Conservation (phyloP, 2,797 vertebrate species). For the Chelon auratus region DNA sequence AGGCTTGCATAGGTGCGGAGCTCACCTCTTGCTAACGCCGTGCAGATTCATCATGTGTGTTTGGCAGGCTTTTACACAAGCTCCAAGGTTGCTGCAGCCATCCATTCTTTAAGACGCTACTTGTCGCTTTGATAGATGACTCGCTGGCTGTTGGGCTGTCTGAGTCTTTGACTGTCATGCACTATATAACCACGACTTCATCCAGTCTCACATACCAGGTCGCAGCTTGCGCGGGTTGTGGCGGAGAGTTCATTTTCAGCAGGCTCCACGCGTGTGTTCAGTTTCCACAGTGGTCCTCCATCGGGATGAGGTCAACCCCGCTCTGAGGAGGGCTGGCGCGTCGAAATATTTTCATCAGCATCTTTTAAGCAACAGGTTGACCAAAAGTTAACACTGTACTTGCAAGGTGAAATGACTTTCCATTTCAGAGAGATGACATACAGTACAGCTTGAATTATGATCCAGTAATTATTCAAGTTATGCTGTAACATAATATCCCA, state of each 20-base stretch:
- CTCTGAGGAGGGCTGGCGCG: neutral
- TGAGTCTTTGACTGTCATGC: conserved; percentile 59
- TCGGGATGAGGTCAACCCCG: neutral
- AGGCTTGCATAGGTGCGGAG: conserved; percentile 23
- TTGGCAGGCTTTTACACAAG: conserved; percentile 70
- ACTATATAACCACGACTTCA: conserved; percentile 50
- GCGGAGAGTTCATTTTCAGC: conserved; percentile 5
- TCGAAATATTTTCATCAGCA: conserved; percentile 6
- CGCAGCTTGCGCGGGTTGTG: conserved; percentile 9
- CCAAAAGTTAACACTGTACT: neutral
- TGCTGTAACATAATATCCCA: neutral
- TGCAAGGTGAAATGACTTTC: neutral
- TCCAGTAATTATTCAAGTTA: neutral
- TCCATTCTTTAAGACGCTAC: conserved; percentile 72
- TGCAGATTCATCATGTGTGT: conserved; percentile 75
- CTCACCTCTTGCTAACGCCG: conserved; percentile 55
- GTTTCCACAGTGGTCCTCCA: conserved; percentile 10
- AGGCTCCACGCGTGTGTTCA: conserved; percentile 4
- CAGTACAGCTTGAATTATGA: neutral
- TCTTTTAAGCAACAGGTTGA: neutral
- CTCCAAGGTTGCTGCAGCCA: conserved; percentile 76
- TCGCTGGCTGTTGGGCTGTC: conserved; percentile 46
- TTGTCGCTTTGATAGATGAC: conserved; percentile 78
- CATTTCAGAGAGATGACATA: neutral
- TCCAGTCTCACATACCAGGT: conserved; percentile 40